phyloP scores from a whole-genome alignment of 2,113 vertebrate genomes.

The Hylia prasina region DNA sequence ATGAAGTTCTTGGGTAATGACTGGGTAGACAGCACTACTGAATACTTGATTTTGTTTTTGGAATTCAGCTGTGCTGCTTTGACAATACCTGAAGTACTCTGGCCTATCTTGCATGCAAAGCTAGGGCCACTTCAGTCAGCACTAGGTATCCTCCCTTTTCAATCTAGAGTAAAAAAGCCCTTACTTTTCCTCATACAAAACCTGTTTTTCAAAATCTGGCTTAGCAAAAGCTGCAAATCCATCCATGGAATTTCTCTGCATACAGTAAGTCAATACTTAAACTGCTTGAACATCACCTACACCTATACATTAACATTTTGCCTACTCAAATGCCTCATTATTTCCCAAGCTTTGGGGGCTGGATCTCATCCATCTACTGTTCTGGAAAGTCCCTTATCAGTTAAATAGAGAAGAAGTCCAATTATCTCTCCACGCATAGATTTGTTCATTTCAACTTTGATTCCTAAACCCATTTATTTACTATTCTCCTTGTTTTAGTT shows the following conservation, averaged over 20 bases:
- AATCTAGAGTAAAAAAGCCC: not conserved
- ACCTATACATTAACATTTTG: not conserved
- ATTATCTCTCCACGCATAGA: not conserved
- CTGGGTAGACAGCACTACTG: not conserved
- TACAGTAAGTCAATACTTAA: not conserved
- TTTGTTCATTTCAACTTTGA: not conserved
- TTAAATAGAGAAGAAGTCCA: not conserved
- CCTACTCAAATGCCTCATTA: not conserved
- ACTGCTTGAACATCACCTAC: not conserved
- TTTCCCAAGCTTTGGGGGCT: not conserved
- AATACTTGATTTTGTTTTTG: not conserved
- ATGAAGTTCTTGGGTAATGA: accelerated
- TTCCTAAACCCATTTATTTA: not conserved
- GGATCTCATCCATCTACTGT: not conserved
- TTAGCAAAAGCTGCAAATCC: not conserved
- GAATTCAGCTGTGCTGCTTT: not conserved
- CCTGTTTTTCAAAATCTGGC: not conserved
- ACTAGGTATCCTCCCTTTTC: not conserved
- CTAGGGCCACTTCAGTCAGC: not conserved
- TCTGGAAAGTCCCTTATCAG: not conserved
- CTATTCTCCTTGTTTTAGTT: not conserved
- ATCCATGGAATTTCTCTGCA: not conserved
- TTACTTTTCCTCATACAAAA: not conserved
- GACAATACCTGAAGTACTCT: not conserved
- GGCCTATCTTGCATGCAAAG: not conserved